Percentiles rank a stretch among this genome's conserved stretches.
phyloP scores from a whole-genome alignment of 30 jellyfish, hydroid and myxozoan genomes.

The Aurelia coerulea region DNA sequence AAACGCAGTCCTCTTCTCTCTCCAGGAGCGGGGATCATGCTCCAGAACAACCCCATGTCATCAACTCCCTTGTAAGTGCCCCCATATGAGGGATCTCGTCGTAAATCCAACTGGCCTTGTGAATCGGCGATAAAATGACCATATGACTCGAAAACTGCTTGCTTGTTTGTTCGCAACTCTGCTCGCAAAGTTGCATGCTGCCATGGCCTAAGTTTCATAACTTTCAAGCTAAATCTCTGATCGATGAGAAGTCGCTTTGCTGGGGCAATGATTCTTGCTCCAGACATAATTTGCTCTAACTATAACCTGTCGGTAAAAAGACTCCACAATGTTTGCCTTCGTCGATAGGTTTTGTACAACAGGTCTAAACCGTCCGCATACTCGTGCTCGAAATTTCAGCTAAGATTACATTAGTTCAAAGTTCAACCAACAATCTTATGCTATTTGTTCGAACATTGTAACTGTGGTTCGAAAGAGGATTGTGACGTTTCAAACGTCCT shows the following conservation, averaged over 20 bases:
- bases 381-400: too few relatives aligned
- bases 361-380: too few relatives aligned
- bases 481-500: too few relatives aligned
- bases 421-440: too few relatives aligned
- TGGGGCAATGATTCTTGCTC: conserved; percentile 41
- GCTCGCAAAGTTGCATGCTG: conserved; percentile 58
- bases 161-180: conserved; percentile 16
- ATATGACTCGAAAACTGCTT: conserved; percentile 25
- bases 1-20: conserved; percentile 61
- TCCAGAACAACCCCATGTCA: conserved; percentile 82
- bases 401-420: too few relatives aligned
- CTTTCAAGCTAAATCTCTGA: conserved; percentile 15
- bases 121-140: conserved; percentile 74
- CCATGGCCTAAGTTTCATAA: conserved; percentile 22
- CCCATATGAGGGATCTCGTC: conserved; percentile 68
- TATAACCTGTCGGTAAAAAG: too few relatives aligned
- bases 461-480: too few relatives aligned
- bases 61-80: conserved; percentile 75
- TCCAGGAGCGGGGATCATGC: conserved; percentile 70
- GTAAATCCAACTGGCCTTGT: conserved; percentile 43
- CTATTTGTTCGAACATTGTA: too few relatives aligned
- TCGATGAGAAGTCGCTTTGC: conserved; percentile 43
- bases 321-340: too few relatives aligned
- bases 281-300: not conserved
- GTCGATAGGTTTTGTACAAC: too few relatives aligned